Percentiles rank a stretch among this genome's conserved stretches.
phyloP scores from a whole-genome alignment of 2,888 invertebrate genomes.

The Emesis furor region DNA sequence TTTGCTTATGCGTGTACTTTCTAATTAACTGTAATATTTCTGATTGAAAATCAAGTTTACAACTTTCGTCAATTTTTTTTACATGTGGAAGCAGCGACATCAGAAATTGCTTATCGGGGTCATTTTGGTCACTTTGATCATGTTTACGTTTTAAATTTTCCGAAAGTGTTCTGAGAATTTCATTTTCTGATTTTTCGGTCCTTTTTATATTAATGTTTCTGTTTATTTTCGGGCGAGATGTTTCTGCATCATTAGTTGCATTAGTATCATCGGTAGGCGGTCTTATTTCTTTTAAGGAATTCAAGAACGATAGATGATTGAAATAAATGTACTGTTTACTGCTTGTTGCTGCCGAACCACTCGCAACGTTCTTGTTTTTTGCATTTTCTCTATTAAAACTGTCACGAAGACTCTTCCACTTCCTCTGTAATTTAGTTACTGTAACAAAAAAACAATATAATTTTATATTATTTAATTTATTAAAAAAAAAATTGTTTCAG shows the following conservation, averaged over 20 bases:
- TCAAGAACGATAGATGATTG: slow-evolving; percentile 74
- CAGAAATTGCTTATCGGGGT: slow-evolving; percentile 70
- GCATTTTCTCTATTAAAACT: slow-evolving; percentile 67
- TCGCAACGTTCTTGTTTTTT: slow-evolving; percentile 72
- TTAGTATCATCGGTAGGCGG: slow-evolving; percentile 41
- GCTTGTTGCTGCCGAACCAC: slow-evolving; percentile 73
- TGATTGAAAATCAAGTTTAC: slow-evolving; percentile 70
- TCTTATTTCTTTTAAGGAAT: slow-evolving; percentile 74
- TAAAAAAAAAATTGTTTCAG: slow-evolving; percentile 71
- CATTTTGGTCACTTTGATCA: slow-evolving; percentile 70
- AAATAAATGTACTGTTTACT: slow-evolving; percentile 75
- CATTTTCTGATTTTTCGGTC: slow-evolving; percentile 73
- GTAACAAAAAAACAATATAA: slow-evolving; percentile 65
- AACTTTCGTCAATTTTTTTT: slow-evolving; percentile 69
- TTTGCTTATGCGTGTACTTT: slow-evolving; percentile 76
- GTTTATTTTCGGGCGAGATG: slow-evolving; percentile 74
- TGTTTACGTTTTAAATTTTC: slow-evolving; percentile 73
- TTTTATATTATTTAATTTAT: slow-evolving; percentile 50
- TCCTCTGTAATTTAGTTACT: slow-evolving; percentile 71
- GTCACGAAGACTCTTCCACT: slow-evolving; percentile 39
- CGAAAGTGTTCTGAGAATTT: slow-evolving; percentile 74
- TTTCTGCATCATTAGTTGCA: slow-evolving; percentile 73
- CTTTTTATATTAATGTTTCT: slow-evolving; percentile 63
- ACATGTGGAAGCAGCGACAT: slow-evolving; percentile 72
- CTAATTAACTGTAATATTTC: slow-evolving; percentile 74